These are phyloP conservation scores for Dynastes grantii DNA, from an alignment of 2,888 invertebrate species.

Conservation along the genomic window DNA sequence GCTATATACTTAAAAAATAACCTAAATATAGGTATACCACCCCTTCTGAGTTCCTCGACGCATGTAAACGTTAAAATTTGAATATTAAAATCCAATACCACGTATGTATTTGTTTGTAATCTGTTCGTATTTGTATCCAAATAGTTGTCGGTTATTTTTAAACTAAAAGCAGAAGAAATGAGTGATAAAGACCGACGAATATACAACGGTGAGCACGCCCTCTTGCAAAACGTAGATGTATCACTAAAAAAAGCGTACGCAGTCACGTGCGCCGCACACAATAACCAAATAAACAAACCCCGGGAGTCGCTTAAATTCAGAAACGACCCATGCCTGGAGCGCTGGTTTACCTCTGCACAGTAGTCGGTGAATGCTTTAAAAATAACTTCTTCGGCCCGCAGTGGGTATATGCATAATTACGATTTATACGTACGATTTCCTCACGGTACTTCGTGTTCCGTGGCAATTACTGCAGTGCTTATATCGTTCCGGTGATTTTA, in stretches of 20 bases:
- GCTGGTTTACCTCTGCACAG: slow-evolving; percentile 40
- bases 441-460: not conserved
- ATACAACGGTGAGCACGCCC: not conserved
- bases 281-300: slow-evolving; percentile 46
- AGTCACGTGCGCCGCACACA: slow-evolving; percentile 43
- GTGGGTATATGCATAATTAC: slow-evolving; percentile 36
- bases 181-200: not conserved
- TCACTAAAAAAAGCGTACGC: slow-evolving; percentile 26
- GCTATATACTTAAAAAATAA: not conserved
- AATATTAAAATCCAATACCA: not conserved
- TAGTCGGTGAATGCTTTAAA: slow-evolving; percentile 31
- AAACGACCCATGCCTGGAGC: slow-evolving; percentile 44
- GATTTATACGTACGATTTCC: slow-evolving; percentile 23
- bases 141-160: slow-evolving; percentile 32
- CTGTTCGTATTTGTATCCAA: not conserved
- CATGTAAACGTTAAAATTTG: not conserved
- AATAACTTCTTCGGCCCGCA: slow-evolving; percentile 35
- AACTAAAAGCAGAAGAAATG: slow-evolving; percentile 8
- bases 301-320: slow-evolving; percentile 39
- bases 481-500: not conserved
- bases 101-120: not conserved
- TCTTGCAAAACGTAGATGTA: slow-evolving; percentile 35
- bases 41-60: slow-evolving; percentile 21
- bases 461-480: not conserved
- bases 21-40: slow-evolving; percentile 27